phyloP scores from a whole-genome alignment of 2,797 vertebrate genomes.

The Apodemus agrarius region DNA sequence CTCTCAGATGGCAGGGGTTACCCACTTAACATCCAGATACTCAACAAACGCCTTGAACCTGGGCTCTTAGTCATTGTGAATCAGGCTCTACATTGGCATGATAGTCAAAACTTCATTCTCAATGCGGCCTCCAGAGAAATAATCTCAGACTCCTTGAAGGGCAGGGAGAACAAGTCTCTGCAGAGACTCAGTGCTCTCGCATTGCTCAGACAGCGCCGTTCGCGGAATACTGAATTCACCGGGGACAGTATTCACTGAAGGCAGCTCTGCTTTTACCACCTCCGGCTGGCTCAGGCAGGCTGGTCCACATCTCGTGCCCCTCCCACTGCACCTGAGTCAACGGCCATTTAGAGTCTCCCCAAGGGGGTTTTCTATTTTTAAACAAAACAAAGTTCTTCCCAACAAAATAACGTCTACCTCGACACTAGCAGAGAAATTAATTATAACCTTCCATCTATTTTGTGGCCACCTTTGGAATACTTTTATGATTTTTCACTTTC shows the following conservation, averaged over 20 bases:
- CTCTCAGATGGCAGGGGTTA: neutral
- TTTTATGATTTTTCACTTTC: neutral
- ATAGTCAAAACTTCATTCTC: neutral
- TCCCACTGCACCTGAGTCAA: neutral
- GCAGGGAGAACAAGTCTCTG: neutral
- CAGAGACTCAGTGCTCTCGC: neutral
- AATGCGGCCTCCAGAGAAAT: neutral
- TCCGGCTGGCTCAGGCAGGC: neutral
- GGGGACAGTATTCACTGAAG: neutral
- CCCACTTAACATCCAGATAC: too few relatives aligned
- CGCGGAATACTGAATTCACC: neutral
- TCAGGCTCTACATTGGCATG: neutral
- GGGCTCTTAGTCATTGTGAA: neutral
- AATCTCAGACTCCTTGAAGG: neutral
- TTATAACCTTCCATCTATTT: constrained; percentile 35
- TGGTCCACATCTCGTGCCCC: neutral
- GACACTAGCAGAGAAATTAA: constrained; percentile 51
- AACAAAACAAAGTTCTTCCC: constrained; percentile 54
- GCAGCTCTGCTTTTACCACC: neutral
- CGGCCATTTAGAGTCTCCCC: neutral
- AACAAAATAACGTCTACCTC: constrained; percentile 64
- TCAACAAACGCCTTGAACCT: neutral
- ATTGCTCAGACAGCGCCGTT: neutral
- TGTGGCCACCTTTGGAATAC: constrained; percentile 39
- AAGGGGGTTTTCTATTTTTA: constrained; percentile 50